Percentiles rank a stretch among this genome's conserved stretches.
Evolutionary conservation across 2,888 invertebrate species (phyloP).

Genomic region (Eilema sororculum): DNA sequence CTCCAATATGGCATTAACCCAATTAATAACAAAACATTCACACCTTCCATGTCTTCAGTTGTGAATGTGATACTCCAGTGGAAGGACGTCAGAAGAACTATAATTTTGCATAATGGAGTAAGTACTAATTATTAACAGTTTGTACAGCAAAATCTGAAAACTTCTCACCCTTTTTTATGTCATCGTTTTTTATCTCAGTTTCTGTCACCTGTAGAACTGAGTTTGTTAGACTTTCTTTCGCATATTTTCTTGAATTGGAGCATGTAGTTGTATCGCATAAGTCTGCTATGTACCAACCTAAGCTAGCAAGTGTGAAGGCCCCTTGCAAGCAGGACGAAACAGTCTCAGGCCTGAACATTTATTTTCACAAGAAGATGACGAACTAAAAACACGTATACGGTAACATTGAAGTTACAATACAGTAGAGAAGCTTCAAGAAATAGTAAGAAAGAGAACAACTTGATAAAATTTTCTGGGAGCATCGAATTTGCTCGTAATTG

Average conservation of each 20-base stretch:
- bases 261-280: not conserved
- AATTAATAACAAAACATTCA: slow-evolving; percentile 33
- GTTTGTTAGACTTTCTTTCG: too few relatives aligned
- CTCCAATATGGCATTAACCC: slow-evolving; percentile 34
- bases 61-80: slow-evolving; percentile 1
- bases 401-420: not conserved
- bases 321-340: not conserved
- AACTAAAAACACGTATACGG: not conserved
- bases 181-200: not conserved
- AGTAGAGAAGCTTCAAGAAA: not conserved
- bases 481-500: too few relatives aligned
- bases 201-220: not conserved
- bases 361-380: not conserved
- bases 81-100: not conserved
- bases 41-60: not conserved
- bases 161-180: too few relatives aligned
- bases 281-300: not conserved
- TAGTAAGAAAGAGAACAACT: not conserved
- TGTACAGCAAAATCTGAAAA: not conserved
- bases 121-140: not conserved
- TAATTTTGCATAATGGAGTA: slow-evolving; percentile 4
- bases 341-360: not conserved
- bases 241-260: too few relatives aligned
- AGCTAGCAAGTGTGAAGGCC: not conserved
- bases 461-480: too few relatives aligned